A percentile compares a stretch with the other conserved stretches of the same genome.
phyloP scores from a whole-genome alignment of 2,113 vertebrate genomes.

The Danionella cerebrum region DNA sequence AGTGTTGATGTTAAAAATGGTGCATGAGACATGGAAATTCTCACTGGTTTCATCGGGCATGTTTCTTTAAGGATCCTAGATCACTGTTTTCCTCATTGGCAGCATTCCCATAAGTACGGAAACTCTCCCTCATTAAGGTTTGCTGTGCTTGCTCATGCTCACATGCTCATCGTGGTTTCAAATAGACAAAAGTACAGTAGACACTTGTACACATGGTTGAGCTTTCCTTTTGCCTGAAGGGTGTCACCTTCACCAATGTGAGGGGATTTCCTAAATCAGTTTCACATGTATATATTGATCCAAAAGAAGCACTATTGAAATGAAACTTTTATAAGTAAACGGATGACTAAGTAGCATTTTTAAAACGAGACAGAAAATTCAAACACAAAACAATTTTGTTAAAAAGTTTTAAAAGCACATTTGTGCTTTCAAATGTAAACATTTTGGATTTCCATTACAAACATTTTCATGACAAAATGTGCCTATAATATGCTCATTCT shows the following conservation, averaged over 20 bases:
- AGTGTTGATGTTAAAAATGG: conserved; percentile 15
- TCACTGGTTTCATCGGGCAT: conserved; percentile 1
- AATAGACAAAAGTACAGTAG: not conserved
- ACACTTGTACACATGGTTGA: not conserved
- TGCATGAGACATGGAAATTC: conserved; percentile 20
- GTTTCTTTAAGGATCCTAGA: not conserved
- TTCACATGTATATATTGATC: not conserved
- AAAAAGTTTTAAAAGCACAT: too few relatives aligned
- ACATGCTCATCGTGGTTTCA: not conserved
- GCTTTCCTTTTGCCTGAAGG: conserved; percentile 8
- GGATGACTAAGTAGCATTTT: too few relatives aligned
- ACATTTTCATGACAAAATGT: too few relatives aligned
- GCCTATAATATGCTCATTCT: too few relatives aligned
- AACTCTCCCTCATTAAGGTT: conserved; percentile 15
- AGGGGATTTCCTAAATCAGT: conserved; percentile 2
- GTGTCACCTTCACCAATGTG: not conserved
- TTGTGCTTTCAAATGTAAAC: not conserved
- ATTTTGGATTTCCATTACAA: too few relatives aligned
- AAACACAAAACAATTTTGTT: too few relatives aligned
- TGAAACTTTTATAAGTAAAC: too few relatives aligned
- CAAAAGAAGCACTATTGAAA: not conserved
- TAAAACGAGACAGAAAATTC: too few relatives aligned
- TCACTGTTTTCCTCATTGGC: not conserved
- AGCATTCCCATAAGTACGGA: conserved; percentile 1
- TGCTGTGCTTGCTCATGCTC: conserved; percentile 1